Evolutionary conservation across 2,888 invertebrate genomes (phyloP).

Genomic region (Choristoneura rosaceana): DNA sequence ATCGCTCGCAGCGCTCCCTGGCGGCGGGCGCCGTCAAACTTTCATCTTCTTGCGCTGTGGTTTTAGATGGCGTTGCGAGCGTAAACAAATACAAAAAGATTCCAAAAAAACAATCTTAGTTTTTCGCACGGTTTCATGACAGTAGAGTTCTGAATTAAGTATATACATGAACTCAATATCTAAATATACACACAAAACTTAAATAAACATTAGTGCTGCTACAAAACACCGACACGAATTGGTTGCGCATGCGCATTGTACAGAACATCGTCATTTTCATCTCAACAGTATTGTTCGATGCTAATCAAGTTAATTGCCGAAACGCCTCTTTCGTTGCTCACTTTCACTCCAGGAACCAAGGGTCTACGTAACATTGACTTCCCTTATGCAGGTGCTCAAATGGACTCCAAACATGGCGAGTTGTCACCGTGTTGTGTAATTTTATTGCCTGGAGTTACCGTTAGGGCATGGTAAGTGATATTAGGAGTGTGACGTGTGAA

Average conservation of each 20-base stretch:
- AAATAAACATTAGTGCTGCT: constrained; percentile 24
- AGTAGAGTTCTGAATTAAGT: neutral
- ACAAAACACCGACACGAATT: constrained; percentile 22
- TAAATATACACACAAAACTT: constrained; percentile 4
- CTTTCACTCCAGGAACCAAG: constrained; percentile 66
- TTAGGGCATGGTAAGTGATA: constrained; percentile 1
- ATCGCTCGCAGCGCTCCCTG: too few relatives aligned
- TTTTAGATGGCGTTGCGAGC: too few relatives aligned
- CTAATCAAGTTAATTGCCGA: constrained; percentile 53
- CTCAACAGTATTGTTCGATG: constrained; percentile 47
- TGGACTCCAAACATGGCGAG: constrained; percentile 16
- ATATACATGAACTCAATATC: neutral
- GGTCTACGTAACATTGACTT: constrained; percentile 25
- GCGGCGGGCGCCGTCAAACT: too few relatives aligned
- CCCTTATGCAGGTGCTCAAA: constrained; percentile 5
- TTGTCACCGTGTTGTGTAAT: constrained; percentile 24
- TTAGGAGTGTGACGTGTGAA: constrained; percentile 10
- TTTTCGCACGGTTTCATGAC: neutral
- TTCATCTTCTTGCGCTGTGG: too few relatives aligned
- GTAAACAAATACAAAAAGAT: too few relatives aligned
- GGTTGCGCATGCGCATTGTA: constrained; percentile 28
- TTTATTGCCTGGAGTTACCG: constrained; percentile 16
- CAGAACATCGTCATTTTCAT: constrained; percentile 12
- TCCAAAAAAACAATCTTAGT: too few relatives aligned
- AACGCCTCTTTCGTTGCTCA: constrained; percentile 56